phyloP scores from a whole-genome alignment of 2,797 vertebrate genomes.

The Sylvia borin region DNA sequence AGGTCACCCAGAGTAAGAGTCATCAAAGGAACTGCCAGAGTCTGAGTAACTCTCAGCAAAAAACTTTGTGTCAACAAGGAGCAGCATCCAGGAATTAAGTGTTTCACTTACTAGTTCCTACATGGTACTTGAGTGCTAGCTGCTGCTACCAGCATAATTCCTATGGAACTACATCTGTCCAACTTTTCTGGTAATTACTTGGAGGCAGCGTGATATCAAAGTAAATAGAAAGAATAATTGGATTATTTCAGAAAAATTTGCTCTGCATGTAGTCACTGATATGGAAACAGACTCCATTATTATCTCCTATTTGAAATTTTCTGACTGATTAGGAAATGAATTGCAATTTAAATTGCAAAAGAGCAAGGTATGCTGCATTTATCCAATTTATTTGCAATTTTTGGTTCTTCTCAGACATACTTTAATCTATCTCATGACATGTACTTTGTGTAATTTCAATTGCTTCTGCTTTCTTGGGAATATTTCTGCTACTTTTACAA shows the following conservation, averaged over 20 bases:
- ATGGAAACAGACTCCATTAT: background rate
- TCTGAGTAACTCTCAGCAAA: background rate
- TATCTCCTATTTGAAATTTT: constrained; percentile 9
- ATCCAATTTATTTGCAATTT: background rate
- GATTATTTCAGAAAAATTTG: constrained; percentile 15
- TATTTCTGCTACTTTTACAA: constrained; percentile 8
- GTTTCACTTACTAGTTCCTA: background rate
- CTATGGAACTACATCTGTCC: background rate
- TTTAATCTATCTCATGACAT: background rate
- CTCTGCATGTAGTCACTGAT: background rate
- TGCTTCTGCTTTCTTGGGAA: background rate
- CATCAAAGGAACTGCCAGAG: background rate
- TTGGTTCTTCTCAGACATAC: background rate
- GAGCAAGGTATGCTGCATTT: background rate
- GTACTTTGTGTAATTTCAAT: background rate
- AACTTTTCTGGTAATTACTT: background rate
- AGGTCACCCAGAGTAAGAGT: background rate
- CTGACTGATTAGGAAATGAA: background rate
- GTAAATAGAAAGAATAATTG: constrained; percentile 6
- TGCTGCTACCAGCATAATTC: background rate
- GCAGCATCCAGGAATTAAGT: background rate
- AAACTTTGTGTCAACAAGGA: background rate
- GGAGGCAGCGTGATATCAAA: constrained; percentile 7
- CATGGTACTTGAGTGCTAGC: background rate
- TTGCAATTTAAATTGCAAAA: constrained; percentile 2